Percentiles rank a stretch among this genome's conserved stretches.
Conservation (phyloP, 2,888 invertebrate genomes). For the Erannis defoliaria region DNA sequence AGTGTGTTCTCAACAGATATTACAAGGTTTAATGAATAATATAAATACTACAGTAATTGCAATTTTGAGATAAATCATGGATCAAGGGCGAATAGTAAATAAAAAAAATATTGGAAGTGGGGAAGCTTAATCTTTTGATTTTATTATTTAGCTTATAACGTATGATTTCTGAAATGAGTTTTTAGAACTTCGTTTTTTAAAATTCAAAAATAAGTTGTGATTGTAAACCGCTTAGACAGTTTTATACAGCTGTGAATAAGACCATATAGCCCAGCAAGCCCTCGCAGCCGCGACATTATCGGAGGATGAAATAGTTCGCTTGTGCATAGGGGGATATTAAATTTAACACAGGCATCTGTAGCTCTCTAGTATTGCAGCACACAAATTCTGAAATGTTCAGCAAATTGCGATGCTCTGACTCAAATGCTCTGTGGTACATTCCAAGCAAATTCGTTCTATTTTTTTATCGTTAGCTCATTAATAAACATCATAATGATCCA, state of each 20-base stretch:
- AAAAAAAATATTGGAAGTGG: not conserved
- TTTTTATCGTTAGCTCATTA: not conserved
- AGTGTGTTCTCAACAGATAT: not conserved
- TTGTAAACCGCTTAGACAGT: constrained; percentile 44
- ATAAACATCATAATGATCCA: not conserved
- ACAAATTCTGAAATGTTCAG: constrained; percentile 3
- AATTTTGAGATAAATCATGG: not conserved
- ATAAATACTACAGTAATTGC: not conserved
- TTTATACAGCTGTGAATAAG: constrained; percentile 37
- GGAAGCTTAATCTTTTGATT: not conserved
- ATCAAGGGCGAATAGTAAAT: too few species aligned
- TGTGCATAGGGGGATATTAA: constrained; percentile 34
- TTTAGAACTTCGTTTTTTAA: not conserved
- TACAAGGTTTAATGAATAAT: not conserved
- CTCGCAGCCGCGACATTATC: constrained; percentile 17
- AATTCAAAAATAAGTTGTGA: constrained; percentile 25
- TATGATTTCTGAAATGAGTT: not conserved
- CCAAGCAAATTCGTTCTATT: not conserved
- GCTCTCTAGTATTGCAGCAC: constrained; percentile 11
- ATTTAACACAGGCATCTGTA: constrained; percentile 31
- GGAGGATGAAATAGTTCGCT: constrained; percentile 29
- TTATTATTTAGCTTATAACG: not conserved
- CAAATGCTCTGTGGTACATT: constrained; percentile 3
- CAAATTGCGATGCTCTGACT: constrained; percentile 8
- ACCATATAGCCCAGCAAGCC: constrained; percentile 10